Evolutionary conservation across 2,888 invertebrate genomes (phyloP), one percentile per base, ranked within the genome.

Genomic region (Drosophila atripex): DNA sequence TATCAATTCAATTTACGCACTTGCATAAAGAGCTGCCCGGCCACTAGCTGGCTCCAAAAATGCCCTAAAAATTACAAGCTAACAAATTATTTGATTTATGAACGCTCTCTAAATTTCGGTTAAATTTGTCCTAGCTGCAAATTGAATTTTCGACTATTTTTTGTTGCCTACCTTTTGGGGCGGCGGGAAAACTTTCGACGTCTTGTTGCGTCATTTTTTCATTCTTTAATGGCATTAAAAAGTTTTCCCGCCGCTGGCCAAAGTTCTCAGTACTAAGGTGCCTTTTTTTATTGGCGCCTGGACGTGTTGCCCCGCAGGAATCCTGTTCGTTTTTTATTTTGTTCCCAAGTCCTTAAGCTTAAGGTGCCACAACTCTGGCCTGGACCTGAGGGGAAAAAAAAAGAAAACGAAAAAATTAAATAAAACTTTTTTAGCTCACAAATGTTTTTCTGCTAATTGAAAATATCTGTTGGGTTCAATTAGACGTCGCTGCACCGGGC

Each of bases 381-480:
- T 38, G 43, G 28, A 14, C 59, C 71, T 49, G 51, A 63, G n/a
- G n/a, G n/a, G n/a, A n/a, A 76, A 63, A 25, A 57, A 50, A 75
- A 54, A 60, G 60, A 58, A 59, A 68, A 61, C 55, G 55, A 66
- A 57, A 66, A 75, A 84, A 82, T 73, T 73, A 78, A 78, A 79
- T 79, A 78, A 87, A 87, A 82, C 54, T 84, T 82, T 82, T 84
- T 82, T 84, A 80, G 84, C 82, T 69, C 82, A 79, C 77, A 79
- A 89, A 88, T 90, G 89, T 89, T 90, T 88, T 89, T 82, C 86
- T 89, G 89, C 89, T 90, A 90, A 90, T 90, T 90, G 90, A 90
- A 90, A 90, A 90, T 90, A 90, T 90, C 89, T 90, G 90, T 90
- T 87, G 90, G 90, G 90, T 90, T 90, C 90, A 90, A 90, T 90